phyloP scores from a whole-genome alignment of 2,888 invertebrate species.

The Myathropa florea region DNA sequence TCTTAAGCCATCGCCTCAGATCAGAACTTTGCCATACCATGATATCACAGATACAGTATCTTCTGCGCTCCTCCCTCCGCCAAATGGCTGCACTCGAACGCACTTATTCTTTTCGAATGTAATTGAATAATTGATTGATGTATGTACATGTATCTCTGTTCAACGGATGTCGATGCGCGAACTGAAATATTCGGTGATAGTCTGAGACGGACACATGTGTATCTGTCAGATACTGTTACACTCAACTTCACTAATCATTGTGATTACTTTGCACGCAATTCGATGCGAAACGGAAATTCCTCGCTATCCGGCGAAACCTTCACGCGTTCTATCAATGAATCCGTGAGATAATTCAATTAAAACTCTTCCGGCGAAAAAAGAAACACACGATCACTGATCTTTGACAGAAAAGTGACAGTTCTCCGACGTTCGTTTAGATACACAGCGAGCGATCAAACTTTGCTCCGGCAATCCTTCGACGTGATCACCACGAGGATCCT shows the following conservation, averaged over 20 bases:
- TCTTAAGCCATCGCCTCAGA: slow-evolving; percentile 21
- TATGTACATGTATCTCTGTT: background rate
- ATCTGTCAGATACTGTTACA: slow-evolving; percentile 10
- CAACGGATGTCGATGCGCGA: background rate
- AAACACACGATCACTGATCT: slow-evolving; percentile 21
- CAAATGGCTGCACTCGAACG: slow-evolving; percentile 59
- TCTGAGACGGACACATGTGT: slow-evolving; percentile 4
- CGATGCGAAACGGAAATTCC: slow-evolving; percentile 5
- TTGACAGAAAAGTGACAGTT: background rate
- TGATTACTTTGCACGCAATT: slow-evolving; percentile 28
- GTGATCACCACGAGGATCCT: slow-evolving; percentile 21
- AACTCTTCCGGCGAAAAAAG: background rate
- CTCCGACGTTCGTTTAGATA: background rate
- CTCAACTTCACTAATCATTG: slow-evolving; percentile 6
- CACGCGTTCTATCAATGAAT: background rate
- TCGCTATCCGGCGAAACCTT: background rate
- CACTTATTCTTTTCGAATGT: slow-evolving; percentile 42
- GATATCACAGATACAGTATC: slow-evolving; percentile 59
- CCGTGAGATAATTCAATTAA: slow-evolving; percentile 10
- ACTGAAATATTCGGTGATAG: background rate
- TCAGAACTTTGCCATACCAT: slow-evolving; percentile 33
- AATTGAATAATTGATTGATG: slow-evolving; percentile 69
- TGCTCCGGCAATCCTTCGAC: no score
- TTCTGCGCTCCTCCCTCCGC: slow-evolving; percentile 25
- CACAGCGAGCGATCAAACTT: background rate